Evolutionary conservation across 2,888 invertebrate species (phyloP), one percentile per base, ranked within the genome.

Genomic region (Pyrrhosoma nymphula): DNA sequence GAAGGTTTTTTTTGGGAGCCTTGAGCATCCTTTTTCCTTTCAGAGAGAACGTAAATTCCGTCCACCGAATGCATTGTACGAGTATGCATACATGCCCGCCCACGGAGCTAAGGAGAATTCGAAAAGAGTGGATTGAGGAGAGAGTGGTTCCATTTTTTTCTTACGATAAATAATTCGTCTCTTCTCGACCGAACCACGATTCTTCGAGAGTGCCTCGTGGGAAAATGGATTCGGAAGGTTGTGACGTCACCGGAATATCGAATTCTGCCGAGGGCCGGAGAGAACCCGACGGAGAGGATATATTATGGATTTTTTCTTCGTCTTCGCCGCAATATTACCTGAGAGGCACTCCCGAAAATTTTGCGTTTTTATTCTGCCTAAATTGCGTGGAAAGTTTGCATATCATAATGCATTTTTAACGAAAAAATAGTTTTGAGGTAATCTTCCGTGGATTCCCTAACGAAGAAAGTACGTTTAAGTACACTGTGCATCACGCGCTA

Each of bases 201-300:
- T 10, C 12, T 69, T 20, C 2, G 30, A 82, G 16, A 30, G 82
- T 10, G 82, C 82, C 35, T 35, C 69, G 35, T 1, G 82, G 82
- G 82, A 30, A 8, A 35, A 82, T 35, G 82, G 30, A 82, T 82
- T 82, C 26, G 82, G 82, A 35, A 8, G 35, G 1, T 20, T 1
- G 35, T 82, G 82, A 82, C 82, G 30, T 82, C 82, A 82, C 30
- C 35, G 82, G 35, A 82, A 82, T 82, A 30, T 82, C 82, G 82
- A 35, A 82, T 82, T 4, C 82, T 1, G 30, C 35, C 30, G 35
- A 82, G 0, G 82, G 82, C 82, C 12, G 26, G 12, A 35, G 14
- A 35, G 35, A 14, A 16, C 23, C 35, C 30, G 30, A 30, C 26
- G 26, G 60, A 12, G 60, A 4, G 47, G 47, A 47, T 2, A 8